These are phyloP conservation scores for Megaustenia siamemsis DNA, from an alignment of 2,888 invertebrate species.

Conservation along the genomic window DNA sequence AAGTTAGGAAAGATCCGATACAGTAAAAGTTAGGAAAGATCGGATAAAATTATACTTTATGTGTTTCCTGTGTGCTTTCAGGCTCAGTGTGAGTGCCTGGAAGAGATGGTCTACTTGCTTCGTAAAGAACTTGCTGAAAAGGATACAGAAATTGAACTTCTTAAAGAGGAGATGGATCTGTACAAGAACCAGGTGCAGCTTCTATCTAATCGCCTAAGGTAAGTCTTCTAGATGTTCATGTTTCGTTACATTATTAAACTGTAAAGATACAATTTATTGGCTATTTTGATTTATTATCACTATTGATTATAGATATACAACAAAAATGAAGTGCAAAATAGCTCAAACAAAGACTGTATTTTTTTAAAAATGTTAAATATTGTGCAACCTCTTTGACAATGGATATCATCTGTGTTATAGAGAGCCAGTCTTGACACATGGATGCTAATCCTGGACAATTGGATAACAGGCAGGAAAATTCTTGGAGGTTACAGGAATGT, in stretches of 20 bases:
- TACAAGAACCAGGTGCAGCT: constrained; percentile 74
- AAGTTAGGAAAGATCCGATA: no score
- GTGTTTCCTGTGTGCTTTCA: constrained; percentile 75
- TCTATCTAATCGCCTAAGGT: constrained; percentile 72
- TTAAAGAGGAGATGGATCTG: constrained; percentile 79
- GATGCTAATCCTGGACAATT: no score
- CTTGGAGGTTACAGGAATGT: no score
- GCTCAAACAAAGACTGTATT: no score
- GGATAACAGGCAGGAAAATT: no score
- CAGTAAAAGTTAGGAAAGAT: no score
- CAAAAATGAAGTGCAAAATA: no score
- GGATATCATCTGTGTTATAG: no score
- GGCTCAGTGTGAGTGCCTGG: constrained; percentile 91
- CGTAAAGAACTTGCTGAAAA: constrained; percentile 88
- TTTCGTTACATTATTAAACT: not conserved
- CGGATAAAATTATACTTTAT: not conserved
- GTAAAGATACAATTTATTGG: not conserved
- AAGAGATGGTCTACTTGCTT: constrained; percentile 89
- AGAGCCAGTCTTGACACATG: no score
- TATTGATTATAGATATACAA: no score
- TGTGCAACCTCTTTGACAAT: no score
- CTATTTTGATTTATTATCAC: not conserved
- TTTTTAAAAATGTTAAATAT: no score
- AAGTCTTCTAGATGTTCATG: not conserved
- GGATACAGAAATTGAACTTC: constrained; percentile 84